phyloP scores from a whole-genome alignment of 2,797 vertebrate species.

The Acridotheres tristis region DNA sequence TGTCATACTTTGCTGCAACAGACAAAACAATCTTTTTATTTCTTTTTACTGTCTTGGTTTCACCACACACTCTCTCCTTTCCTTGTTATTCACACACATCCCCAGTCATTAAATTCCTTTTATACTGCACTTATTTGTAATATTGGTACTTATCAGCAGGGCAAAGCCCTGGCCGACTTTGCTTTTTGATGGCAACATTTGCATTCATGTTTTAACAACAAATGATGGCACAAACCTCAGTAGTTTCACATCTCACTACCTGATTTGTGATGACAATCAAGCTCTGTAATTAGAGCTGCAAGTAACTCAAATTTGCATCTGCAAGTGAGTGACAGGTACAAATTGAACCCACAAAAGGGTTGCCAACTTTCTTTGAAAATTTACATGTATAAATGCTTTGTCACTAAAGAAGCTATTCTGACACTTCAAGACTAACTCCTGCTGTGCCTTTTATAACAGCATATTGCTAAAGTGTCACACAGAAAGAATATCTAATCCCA shows the following conservation, averaged over 20 bases:
- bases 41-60: not conserved
- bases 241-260: slow-evolving; percentile 35
- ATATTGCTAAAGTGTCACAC: slow-evolving; percentile 29
- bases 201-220: slow-evolving; percentile 46
- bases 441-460: slow-evolving; percentile 48
- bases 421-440: slow-evolving; percentile 40
- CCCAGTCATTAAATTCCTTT: not conserved
- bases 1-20: not conserved
- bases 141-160: not conserved
- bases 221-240: slow-evolving; percentile 5
- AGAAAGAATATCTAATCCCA: slow-evolving; percentile 46
- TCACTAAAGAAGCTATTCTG: slow-evolving; percentile 46
- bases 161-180: not conserved
- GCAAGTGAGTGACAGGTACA: slow-evolving; percentile 49
- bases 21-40: not conserved
- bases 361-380: slow-evolving; percentile 52
- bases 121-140: not conserved
- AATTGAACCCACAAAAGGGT: slow-evolving; percentile 48
- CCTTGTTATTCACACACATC: not conserved
- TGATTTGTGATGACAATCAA: slow-evolving; percentile 58
- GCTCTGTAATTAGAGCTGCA: slow-evolving; percentile 52
- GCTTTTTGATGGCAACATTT: slow-evolving; percentile 23
- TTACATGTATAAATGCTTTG: slow-evolving; percentile 57
- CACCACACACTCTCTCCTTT: not conserved
- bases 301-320: slow-evolving; percentile 48